Percentiles rank a stretch among this genome's conserved stretches.
Conservation (phyloP, 2,797 vertebrate species). For the Dicrostonyx torquatus region DNA sequence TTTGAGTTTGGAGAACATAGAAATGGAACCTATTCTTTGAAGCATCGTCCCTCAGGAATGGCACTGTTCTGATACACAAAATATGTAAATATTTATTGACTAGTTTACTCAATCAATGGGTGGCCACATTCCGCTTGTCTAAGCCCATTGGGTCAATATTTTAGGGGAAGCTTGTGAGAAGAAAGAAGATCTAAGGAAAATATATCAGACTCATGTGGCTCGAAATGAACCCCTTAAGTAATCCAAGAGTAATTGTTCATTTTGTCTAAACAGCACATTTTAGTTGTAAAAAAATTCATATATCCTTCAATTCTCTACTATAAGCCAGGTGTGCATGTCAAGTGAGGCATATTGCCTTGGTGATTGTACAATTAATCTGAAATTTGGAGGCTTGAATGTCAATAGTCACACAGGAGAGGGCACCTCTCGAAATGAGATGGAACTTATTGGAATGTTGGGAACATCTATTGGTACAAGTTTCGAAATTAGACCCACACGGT, state of each 20-base stretch:
- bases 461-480: background rate
- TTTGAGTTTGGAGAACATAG: slow-evolving; percentile 3
- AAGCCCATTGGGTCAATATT: slow-evolving; percentile 21
- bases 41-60: background rate
- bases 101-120: background rate
- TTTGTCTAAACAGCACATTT: slow-evolving; percentile 19
- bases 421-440: background rate
- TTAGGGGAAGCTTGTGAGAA: background rate
- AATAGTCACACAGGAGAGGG: background rate
- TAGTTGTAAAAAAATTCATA: slow-evolving; percentile 44
- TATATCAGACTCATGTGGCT: background rate
- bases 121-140: background rate
- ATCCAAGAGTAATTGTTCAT: background rate
- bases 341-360: background rate
- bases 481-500: background rate
- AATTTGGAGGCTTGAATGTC: background rate
- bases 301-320: slow-evolving; percentile 15
- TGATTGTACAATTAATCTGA: slow-evolving; percentile 19
- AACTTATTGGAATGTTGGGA: background rate
- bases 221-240: slow-evolving; percentile 58
- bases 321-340: background rate
- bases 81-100: slow-evolving; percentile 55
- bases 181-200: slow-evolving; percentile 19
- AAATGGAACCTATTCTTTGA: slow-evolving; percentile 1
- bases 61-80: background rate